Percentiles rank a stretch among this genome's conserved stretches.
Evolutionary conservation across 30 jellyfish, hydroid and myxozoan species (phyloP).

Genomic region (Nemopilema nomurai): DNA sequence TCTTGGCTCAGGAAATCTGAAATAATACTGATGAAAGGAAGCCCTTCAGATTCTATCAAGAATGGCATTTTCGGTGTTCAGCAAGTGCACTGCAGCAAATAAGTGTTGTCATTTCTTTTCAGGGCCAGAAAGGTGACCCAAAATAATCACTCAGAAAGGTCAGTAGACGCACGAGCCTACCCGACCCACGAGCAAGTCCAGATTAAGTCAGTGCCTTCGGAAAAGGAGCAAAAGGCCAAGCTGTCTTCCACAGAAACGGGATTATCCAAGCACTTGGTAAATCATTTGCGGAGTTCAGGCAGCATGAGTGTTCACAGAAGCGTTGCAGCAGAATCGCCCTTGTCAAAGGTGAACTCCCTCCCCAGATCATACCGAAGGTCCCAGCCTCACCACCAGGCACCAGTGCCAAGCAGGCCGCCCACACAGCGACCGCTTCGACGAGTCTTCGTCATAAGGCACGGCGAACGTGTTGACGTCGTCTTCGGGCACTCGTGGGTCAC

Average conservation of each 20-base stretch:
- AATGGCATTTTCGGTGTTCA: too few relatives aligned
- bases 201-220: constrained; percentile 15
- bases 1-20: too few relatives aligned
- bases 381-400: constrained; percentile 19
- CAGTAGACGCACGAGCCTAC: constrained; percentile 19
- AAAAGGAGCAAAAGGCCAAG: not conserved
- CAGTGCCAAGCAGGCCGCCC: not conserved
- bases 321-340: not conserved
- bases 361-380: constrained; percentile 55
- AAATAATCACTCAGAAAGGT: not conserved
- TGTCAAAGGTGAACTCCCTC: constrained; percentile 40
- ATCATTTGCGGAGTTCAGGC: constrained; percentile 58
- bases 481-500: constrained; percentile 93
- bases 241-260: constrained; percentile 7
- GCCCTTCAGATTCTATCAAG: too few relatives aligned
- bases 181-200: constrained; percentile 31
- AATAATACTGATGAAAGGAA: too few relatives aligned
- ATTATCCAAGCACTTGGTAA: constrained; percentile 16
- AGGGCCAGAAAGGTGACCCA: not conserved
- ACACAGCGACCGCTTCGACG: constrained; percentile 54
- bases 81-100: too few relatives aligned
- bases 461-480: constrained; percentile 90
- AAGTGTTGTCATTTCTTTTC: too few relatives aligned
- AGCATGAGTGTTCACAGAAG: constrained; percentile 48
- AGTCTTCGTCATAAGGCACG: constrained; percentile 91